Conservation (phyloP, 23 tunicate genomes). For the Trididemnum nubilum region DNA sequence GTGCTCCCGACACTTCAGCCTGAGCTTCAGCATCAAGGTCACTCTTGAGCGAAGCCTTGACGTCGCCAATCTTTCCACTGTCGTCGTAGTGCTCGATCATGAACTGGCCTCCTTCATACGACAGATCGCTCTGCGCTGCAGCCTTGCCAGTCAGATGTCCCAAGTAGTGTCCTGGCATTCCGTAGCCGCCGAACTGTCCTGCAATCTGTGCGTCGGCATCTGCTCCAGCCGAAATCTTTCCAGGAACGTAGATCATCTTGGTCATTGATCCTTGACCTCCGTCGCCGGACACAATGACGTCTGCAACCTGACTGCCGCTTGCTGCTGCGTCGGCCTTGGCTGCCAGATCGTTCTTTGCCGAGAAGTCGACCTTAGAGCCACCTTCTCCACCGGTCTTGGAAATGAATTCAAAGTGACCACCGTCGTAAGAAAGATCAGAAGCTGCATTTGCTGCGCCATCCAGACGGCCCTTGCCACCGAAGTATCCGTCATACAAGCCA, state of each 20-base stretch:
- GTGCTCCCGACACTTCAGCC: background rate
- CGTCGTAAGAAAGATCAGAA: background rate
- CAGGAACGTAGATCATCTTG: slow-evolving; percentile 20
- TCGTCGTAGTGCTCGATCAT: slow-evolving; percentile 3
- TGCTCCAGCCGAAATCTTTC: background rate
- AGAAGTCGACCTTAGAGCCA: background rate
- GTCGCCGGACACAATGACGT: background rate
- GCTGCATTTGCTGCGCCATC: background rate
- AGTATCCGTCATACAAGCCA: background rate
- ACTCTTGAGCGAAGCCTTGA: slow-evolving; percentile 27
- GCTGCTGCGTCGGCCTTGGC: slow-evolving; percentile 13
- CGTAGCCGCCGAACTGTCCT: slow-evolving; percentile 12
- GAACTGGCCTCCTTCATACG: background rate
- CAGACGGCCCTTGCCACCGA: slow-evolving; percentile 21
- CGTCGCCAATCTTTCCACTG: background rate
- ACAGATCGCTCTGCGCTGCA: slow-evolving; percentile 19
- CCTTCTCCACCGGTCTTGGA: slow-evolving; percentile 18
- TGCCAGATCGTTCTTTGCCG: slow-evolving; percentile 7
- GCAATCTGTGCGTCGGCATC: slow-evolving; percentile 3
- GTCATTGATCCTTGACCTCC: background rate
- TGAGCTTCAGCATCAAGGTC: background rate
- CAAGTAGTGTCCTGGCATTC: background rate
- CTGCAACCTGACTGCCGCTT: slow-evolving; percentile 22
- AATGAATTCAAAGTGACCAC: slow-evolving; percentile 15
- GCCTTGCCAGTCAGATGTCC: slow-evolving; percentile 2